Evolutionary conservation across 2,797 vertebrate species (phyloP), one percentile per base, ranked within the genome.

Genomic region (Pagetopsis macropterus): DNA sequence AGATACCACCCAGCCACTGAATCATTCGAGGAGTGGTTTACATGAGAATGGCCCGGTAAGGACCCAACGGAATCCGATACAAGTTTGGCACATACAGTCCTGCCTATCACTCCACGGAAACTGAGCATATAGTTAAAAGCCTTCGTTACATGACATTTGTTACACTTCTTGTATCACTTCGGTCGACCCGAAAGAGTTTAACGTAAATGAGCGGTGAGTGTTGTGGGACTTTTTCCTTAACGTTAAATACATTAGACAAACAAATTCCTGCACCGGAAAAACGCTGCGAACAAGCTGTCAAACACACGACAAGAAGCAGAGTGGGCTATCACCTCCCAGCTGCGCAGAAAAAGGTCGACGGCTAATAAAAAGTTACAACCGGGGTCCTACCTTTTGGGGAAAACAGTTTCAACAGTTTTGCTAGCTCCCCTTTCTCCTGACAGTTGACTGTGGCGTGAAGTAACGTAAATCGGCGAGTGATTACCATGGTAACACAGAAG

Each of bases 1-100:
- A 96, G 96, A 96, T 97, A 96, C 97, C 97, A 98, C 97, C 97
- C 97, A 98, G 96, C 95, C 95, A 96, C 97, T 91, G 91, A 91
- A 96, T 96, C 96, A 96, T 95, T 93, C 93, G 91, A 93, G 94
- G 94, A 94, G 94, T 94, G 94, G 94, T 97, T 98, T 97, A 97
- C 97, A 97, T 97, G 96, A 96, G 95, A 99, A 98, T 96, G 94
- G 94, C 93, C 95, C 93, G 79, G 73, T 79, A 75, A 83, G 76
- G 83, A 84, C 78, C 80, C 84, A 94, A 95, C 67, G 62, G 80
- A 96, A 95, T 96, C 95, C 94, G 94, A 95, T 91, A 93, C 95
- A 95, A 96, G 94, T 95, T 93, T 91, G 93, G 93, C 93, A 89
- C 94, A 94, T 90, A 90, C 94, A 93, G 59, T 83, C 41, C 9